A percentile compares a stretch with the other conserved stretches of the same genome.
These are phyloP conservation scores for Dynastes hyllus DNA, from an alignment of 2,888 invertebrate genomes.

Conservation along the genomic window DNA sequence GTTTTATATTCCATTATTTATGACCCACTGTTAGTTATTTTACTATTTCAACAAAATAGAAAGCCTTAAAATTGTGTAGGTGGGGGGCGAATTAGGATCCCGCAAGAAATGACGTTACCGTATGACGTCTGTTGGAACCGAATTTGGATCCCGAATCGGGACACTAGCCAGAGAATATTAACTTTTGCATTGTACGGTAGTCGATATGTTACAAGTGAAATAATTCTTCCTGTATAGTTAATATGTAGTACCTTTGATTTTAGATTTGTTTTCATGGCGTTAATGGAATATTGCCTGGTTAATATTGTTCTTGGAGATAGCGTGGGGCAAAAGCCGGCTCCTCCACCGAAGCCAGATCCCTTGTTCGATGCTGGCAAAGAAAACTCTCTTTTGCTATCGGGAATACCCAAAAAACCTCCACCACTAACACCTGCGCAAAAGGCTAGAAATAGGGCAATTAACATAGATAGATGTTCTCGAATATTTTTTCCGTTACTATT, in stretches of 20 bases:
- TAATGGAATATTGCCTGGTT: slow-evolving; percentile 94
- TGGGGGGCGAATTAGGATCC: too few species aligned
- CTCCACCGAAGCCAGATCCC: slow-evolving; percentile 73
- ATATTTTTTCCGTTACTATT: slow-evolving; percentile 82
- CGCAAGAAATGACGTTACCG: too few species aligned
- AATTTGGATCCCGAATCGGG: too few species aligned
- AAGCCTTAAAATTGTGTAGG: too few species aligned
- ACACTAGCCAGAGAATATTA: too few species aligned
- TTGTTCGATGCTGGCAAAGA: slow-evolving; percentile 74
- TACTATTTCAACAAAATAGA: too few species aligned
- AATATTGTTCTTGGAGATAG: slow-evolving; percentile 88
- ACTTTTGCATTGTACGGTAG: too few species aligned
- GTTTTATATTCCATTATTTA: too few species aligned
- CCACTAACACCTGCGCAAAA: slow-evolving; percentile 75
- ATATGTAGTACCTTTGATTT: slow-evolving; percentile 33
- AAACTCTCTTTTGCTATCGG: slow-evolving; percentile 69
- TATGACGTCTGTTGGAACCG: too few species aligned
- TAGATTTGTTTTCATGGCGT: slow-evolving; percentile 93
- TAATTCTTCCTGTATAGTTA: too few species aligned
- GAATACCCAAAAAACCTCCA: slow-evolving; percentile 65
- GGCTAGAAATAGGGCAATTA: slow-evolving; percentile 78
- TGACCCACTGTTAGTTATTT: too few species aligned
- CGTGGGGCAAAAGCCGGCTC: slow-evolving; percentile 75
- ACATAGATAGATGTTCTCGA: slow-evolving; percentile 82
- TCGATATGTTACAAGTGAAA: too few species aligned